A percentile compares a stretch with the other conserved stretches of the same genome.
Conservation (phyloP, 2,797 vertebrate species). For the Sebastes aleutianus region DNA sequence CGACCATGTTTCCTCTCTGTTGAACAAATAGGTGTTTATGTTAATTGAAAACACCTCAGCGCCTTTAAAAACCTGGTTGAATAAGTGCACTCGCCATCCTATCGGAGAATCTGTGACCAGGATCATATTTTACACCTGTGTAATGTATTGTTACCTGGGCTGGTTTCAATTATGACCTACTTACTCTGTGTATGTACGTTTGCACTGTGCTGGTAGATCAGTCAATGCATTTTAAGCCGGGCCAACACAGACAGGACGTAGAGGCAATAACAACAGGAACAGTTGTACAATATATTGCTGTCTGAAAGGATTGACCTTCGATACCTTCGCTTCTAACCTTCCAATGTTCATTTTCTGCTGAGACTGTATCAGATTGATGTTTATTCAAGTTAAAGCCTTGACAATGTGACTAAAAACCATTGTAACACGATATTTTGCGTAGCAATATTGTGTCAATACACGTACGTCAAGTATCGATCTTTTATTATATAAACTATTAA, state of each 20-base stretch:
- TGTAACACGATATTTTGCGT: no score
- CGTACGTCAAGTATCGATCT: no score
- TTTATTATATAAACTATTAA: no score
- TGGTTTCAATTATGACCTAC: not conserved
- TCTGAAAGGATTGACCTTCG: no score
- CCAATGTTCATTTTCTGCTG: not conserved
- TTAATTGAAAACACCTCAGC: constrained; percentile 66
- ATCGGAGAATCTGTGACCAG: not conserved
- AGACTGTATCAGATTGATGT: not conserved
- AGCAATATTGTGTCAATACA: no score
- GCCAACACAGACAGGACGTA: no score
- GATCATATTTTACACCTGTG: constrained; percentile 3
- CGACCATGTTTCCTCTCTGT: constrained; percentile 71
- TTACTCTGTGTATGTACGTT: not conserved
- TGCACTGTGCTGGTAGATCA: not conserved
- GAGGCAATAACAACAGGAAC: not conserved
- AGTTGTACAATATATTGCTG: not conserved
- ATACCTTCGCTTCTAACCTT: not conserved
- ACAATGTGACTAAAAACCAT: no score
- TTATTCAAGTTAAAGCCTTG: not conserved
- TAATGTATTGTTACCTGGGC: not conserved
- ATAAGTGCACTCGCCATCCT: constrained; percentile 18
- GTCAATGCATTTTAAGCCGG: not conserved
- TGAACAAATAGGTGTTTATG: constrained; percentile 72
- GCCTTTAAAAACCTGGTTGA: constrained; percentile 32